Percentiles rank a stretch among this genome's conserved stretches.
These are phyloP conservation scores for Callochromis pleurospilus DNA, from an alignment of 2,113 vertebrate genomes.

Conservation along the genomic window DNA sequence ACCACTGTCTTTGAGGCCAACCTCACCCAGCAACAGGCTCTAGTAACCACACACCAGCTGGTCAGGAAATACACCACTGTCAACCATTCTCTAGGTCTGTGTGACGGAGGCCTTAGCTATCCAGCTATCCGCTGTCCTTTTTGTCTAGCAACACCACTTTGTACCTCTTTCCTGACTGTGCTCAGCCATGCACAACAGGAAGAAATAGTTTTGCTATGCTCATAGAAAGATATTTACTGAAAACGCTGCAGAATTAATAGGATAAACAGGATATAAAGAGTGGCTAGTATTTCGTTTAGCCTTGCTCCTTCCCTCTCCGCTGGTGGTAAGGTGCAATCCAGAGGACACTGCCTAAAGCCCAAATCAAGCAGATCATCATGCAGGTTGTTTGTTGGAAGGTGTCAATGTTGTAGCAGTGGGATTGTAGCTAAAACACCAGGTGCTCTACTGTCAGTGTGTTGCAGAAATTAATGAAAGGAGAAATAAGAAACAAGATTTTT, in stretches of 20 bases:
- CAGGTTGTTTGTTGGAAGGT: not conserved
- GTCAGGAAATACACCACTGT: not conserved
- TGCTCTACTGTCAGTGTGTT: not conserved
- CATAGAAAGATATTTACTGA: not conserved
- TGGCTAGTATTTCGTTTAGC: fast-evolving
- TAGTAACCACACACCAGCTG: not conserved
- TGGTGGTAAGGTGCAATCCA: not conserved
- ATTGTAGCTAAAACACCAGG: not conserved
- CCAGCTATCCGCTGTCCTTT: not conserved
- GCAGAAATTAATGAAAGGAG: not conserved
- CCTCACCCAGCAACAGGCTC: not conserved
- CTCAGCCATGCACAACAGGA: not conserved
- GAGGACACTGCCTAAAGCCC: not conserved
- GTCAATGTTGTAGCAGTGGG: not conserved
- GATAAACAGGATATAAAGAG: not conserved
- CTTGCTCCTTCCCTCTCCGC: not conserved
- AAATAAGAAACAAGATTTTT: not conserved
- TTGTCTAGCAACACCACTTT: not conserved
- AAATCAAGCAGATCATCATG: not conserved
- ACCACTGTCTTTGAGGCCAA: not conserved
- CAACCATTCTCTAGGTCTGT: not conserved
- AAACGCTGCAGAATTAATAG: not conserved
- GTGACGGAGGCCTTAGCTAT: not conserved
- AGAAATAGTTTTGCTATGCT: not conserved
- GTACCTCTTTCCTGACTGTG: not conserved